Evolutionary conservation across 1,140 invertebrate species (phyloP).

Genomic region (Drosophila ercepeae): DNA sequence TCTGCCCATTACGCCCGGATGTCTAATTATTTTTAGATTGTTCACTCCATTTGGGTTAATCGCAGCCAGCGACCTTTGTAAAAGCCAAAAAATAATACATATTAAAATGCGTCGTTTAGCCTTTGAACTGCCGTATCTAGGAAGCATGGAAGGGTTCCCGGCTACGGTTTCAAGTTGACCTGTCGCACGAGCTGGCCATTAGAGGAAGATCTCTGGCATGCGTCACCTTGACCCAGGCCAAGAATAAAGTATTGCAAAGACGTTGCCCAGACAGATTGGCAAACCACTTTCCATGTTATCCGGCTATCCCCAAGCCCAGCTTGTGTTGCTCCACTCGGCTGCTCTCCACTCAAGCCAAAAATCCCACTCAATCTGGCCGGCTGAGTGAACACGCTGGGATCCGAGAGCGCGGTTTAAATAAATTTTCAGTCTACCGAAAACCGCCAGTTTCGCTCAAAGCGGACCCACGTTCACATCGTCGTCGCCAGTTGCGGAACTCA

Average conservation of each 20-base stretch:
- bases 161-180: background rate
- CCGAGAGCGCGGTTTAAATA: conserved; percentile 76
- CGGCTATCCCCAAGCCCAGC: conserved; percentile 14
- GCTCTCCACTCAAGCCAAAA: conserved; percentile 10
- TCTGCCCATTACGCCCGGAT: conserved; percentile 8
- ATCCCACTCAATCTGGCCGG: conserved; percentile 40
- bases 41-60: conserved; percentile 42
- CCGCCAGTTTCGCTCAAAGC: conserved; percentile 76
- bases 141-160: background rate
- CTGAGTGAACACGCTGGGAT: background rate
- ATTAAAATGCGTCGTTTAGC: conserved; percentile 15
- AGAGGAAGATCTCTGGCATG: conserved; percentile 23
- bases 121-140: conserved; percentile 7
- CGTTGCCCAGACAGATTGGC: conserved; percentile 4
- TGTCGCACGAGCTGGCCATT: conserved; percentile 3
- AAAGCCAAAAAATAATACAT: conserved; percentile 13
- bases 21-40: conserved; percentile 60
- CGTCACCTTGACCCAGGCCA: conserved; percentile 41
- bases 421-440: conserved; percentile 74
- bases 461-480: conserved; percentile 73
- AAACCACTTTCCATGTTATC: conserved; percentile 24
- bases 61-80: conserved; percentile 10
- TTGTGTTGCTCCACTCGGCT: conserved; percentile 9
- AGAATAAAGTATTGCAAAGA: conserved; percentile 24
- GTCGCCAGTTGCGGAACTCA: conserved; percentile 49